phyloP scores from a whole-genome alignment of 2,113 vertebrate species.

The Azemiops feae region DNA sequence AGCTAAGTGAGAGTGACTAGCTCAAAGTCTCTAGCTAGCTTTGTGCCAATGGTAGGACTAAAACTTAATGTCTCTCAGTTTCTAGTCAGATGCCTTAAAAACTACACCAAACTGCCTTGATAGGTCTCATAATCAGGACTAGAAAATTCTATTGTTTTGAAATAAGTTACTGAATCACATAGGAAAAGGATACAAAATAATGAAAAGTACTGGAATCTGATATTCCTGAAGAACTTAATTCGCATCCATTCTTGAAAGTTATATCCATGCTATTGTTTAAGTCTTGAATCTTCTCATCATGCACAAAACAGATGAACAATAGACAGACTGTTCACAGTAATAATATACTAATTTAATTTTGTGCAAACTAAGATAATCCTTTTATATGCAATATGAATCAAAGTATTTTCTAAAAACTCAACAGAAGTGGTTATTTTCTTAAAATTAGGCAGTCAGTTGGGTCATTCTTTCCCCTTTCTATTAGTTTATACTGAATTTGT shows the following conservation, averaged over 20 bases:
- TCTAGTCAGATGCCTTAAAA: not conserved
- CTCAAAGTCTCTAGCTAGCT: not conserved
- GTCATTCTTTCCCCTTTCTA: not conserved
- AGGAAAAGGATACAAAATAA: accelerated
- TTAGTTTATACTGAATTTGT: not conserved
- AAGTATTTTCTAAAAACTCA: not conserved
- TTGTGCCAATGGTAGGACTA: not conserved
- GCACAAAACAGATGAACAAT: conserved; percentile 5
- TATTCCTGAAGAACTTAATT: not conserved
- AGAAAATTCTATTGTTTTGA: not conserved
- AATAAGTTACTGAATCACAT: not conserved
- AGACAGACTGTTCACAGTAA: not conserved
- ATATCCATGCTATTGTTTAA: not conserved
- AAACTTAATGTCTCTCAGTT: not conserved
- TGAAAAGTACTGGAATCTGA: not conserved
- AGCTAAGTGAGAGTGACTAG: not conserved
- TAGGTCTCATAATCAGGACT: not conserved
- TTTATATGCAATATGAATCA: not conserved
- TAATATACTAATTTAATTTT: not conserved
- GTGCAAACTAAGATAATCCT: not conserved
- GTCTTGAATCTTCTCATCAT: not conserved
- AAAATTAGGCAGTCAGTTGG: not conserved
- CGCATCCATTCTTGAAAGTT: not conserved
- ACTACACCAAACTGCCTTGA: not conserved
- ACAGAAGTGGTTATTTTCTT: not conserved